Evolutionary conservation across 2,888 invertebrate species (phyloP).

Genomic region (Caenorhabditis uteleia): DNA sequence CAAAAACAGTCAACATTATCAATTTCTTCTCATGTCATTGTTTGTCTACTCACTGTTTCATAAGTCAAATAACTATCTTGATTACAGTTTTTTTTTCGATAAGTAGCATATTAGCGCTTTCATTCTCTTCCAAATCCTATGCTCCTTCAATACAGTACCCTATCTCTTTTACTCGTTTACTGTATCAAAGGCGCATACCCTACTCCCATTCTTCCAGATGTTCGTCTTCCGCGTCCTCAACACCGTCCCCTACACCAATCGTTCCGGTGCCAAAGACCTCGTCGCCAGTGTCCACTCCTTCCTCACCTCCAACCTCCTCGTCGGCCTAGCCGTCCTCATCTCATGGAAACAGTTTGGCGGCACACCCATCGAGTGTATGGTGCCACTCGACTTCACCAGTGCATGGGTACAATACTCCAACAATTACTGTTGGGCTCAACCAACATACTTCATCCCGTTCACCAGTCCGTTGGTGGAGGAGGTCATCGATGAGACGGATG

Average conservation of each 20-base stretch:
- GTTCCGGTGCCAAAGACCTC: constrained; percentile 60
- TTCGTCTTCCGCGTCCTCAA: constrained; percentile 65
- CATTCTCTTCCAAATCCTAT: too few relatives aligned
- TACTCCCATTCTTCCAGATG: too few relatives aligned
- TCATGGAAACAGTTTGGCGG: constrained; percentile 68
- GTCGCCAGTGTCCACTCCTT: constrained; percentile 64
- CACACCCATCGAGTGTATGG: constrained; percentile 66
- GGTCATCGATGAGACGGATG: constrained; percentile 13
- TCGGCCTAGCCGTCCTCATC: constrained; percentile 64
- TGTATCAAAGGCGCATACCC: too few relatives aligned
- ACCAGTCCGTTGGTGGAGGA: constrained; percentile 29
- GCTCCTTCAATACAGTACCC: too few relatives aligned
- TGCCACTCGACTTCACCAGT: constrained; percentile 53
- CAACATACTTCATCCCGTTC: constrained; percentile 66
- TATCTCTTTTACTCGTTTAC: too few relatives aligned
- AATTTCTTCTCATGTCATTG: too few relatives aligned
- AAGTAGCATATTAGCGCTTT: too few relatives aligned
- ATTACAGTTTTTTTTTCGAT: too few relatives aligned
- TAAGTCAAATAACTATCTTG: too few relatives aligned
- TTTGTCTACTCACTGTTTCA: too few relatives aligned
- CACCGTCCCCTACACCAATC: constrained; percentile 66
- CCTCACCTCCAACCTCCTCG: constrained; percentile 64
- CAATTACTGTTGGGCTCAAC: constrained; percentile 64
- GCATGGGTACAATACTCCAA: constrained; percentile 64
- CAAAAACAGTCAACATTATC: too few relatives aligned